Base-by-base conservation (phyloP, 2,113 vertebrate genomes). In the Melanocharis versteri region DNA sequence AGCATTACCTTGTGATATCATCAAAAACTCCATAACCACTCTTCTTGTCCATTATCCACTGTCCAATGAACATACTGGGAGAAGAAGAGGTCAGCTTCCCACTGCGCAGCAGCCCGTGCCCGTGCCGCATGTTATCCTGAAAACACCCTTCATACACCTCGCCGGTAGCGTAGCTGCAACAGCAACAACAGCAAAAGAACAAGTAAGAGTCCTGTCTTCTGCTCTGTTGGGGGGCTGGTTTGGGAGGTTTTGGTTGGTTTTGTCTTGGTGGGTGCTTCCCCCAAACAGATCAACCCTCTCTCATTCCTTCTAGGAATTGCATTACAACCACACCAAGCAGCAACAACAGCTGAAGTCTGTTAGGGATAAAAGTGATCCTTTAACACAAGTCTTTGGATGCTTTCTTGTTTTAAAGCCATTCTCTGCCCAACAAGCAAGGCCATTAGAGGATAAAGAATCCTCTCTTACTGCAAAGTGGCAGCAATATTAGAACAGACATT, bases 51-150 rank as follows among this genome's bases (percentile, higher is more conserved):
- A 98, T 98, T 44, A 98, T 95, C 99, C 99, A 99, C 56, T 99
- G 99, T 50, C 99, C 99, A 77, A 99, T 99, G 97, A 99, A 99
- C 97, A 99, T 99, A 39, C 99, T 99, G 71, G 99, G 99, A 47
- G 99, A 99, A 45, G 98, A 98, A 21, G 99, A 99, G 80, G 99
- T 99, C 77, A 99, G 97, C 81, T 99, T 99, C 77, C 99, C 99
- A 15, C 98, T 99, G 83, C 99, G 99, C 39, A 99, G 98, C 94
- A 99, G 98, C n/a, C 99, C 99, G 8, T 99, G 99, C 9, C 99
- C 99, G 3, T 99, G 99, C 7, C 99, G 98, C 98, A 98, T 97
- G 83, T 99, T 99, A 65, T 99, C 99, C 97, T 99, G 99, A 89
- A 99, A 99, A 69, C 98, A 99, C 6, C 99, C 99, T 45, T 99